Conservation (phyloP, 2,888 invertebrate species). For the Athrips mouffetella region DNA sequence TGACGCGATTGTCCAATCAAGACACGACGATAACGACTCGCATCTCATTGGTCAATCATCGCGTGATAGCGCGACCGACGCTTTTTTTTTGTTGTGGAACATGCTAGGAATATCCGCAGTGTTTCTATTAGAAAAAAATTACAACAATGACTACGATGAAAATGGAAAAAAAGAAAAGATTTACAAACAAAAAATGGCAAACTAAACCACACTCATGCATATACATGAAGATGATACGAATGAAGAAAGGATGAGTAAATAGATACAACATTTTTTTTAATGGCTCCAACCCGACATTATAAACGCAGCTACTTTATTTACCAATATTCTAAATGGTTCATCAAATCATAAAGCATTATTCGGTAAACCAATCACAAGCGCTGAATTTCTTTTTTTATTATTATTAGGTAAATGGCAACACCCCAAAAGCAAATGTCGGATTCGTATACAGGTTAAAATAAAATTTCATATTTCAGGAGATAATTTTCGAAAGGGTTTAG, state of each 20-base stretch:
- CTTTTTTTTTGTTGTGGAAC: neutral
- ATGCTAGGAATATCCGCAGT: slow-evolving; percentile 2
- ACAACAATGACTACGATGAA: slow-evolving; percentile 37
- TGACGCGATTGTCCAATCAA: slow-evolving; percentile 14
- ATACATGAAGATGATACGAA: slow-evolving; percentile 47
- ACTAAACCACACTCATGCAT: slow-evolving; percentile 76
- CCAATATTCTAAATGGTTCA: slow-evolving; percentile 27
- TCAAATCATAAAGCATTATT: slow-evolving; percentile 56
- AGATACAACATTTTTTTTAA: slow-evolving; percentile 41
- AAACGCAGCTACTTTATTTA: slow-evolving; percentile 33
- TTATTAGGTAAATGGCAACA: slow-evolving; percentile 58
- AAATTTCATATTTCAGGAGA: slow-evolving; percentile 12
- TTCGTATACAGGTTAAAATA: slow-evolving; percentile 43
- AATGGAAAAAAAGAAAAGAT: slow-evolving; percentile 25
- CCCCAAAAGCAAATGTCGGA: slow-evolving; percentile 71
- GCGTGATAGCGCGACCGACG: neutral
- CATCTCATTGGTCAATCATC: slow-evolving; percentile 14
- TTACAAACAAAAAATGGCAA: slow-evolving; percentile 28
- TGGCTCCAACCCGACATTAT: slow-evolving; percentile 70
- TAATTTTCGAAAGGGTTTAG: slow-evolving; percentile 28
- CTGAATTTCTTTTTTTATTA: slow-evolving; percentile 35
- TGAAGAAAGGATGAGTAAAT: slow-evolving; percentile 36
- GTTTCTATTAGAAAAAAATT: slow-evolving; percentile 10
- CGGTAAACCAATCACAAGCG: slow-evolving; percentile 77
- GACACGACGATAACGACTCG: neutral